Conservation (phyloP, 2,113 vertebrate genomes). For the Phaethornis superciliosus region DNA sequence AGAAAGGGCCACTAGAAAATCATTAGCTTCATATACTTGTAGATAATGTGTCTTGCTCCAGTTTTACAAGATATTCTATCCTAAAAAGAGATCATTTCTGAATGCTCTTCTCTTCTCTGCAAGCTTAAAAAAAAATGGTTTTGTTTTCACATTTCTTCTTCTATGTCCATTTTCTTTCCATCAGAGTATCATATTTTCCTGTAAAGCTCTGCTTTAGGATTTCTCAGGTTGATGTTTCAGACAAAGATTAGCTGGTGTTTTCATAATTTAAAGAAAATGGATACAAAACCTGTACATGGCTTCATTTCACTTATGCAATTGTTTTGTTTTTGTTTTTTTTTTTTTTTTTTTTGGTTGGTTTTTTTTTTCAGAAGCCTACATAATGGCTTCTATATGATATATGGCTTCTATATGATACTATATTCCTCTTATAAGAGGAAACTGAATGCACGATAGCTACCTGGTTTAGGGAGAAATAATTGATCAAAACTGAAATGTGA, state of each 20-base stretch:
- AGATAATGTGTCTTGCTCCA: background rate
- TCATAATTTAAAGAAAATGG: background rate
- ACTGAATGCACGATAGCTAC: background rate
- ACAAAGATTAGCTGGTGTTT: background rate
- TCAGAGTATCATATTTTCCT: background rate
- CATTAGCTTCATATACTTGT: background rate
- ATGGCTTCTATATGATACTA: background rate
- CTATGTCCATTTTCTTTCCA: background rate
- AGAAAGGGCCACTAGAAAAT: conserved; percentile 1
- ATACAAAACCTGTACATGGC: background rate
- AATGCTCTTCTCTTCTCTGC: conserved; percentile 7
- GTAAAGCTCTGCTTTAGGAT: background rate
- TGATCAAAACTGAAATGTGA: background rate
- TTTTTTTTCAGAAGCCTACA: background rate
- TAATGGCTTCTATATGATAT: background rate
- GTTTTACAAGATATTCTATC: conserved; percentile 30
- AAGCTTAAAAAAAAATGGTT: background rate
- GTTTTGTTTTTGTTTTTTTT: too few species aligned
- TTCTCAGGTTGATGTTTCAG: background rate
- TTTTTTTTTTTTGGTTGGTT: background rate
- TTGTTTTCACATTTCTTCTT: background rate
- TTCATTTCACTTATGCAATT: background rate
- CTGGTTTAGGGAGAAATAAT: background rate
- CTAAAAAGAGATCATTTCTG: conserved; percentile 20
- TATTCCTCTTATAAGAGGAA: background rate